Evolutionary conservation across 53 echinoderm and acorn worm species (phyloP), one percentile per base, ranked within the genome.

Genomic region (Holothuria scabra): DNA sequence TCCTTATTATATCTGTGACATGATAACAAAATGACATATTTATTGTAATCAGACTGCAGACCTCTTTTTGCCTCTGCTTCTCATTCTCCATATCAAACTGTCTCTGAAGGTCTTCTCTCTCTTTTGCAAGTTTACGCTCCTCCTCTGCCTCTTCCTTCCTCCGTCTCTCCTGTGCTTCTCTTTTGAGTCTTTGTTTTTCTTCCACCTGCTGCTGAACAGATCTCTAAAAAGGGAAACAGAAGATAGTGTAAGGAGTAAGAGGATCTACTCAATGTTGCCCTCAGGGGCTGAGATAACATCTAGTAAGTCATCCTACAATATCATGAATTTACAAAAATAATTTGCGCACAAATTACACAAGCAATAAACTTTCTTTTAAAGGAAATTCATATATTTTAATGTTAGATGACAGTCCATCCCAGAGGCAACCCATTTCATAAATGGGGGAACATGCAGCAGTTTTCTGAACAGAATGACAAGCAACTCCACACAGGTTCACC

Each of bases 131-230:
- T 59, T 82, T 81, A 23, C 81, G 65, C 65, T 96, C 93, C 69
- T 91, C 90, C 48, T 93, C 93, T 30, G 90, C 88, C 64, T 96
- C 93, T 31, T 90, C 93, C 64, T 10, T 22, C 22, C 82, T 37
- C 37, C 87, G 57, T 19, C 46, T 62, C 60, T 85, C 82, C 66
- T 90, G 63, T 67, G 87, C 78, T 84, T 91, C 93, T 74, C 90
- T 85, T 71, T 96, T 96, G 35, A 89, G 21, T 26, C 93, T 76
- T 82, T 89, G 93, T 67, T 90, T 96, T 90, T 93, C 96, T 63
- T 93, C 93, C 19, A 96, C 96, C 79, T 96, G 96, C 24, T 87
- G 91, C 57, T 93, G 89, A 0, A 96, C 90, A 34, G 93, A 93
- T 49, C 76, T 59, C 93, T 88, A 76, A 28, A 37, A 16, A 76